Evolutionary conservation across 2,797 vertebrate species (phyloP).

Genomic region (Acanthurus leucopareius): DNA sequence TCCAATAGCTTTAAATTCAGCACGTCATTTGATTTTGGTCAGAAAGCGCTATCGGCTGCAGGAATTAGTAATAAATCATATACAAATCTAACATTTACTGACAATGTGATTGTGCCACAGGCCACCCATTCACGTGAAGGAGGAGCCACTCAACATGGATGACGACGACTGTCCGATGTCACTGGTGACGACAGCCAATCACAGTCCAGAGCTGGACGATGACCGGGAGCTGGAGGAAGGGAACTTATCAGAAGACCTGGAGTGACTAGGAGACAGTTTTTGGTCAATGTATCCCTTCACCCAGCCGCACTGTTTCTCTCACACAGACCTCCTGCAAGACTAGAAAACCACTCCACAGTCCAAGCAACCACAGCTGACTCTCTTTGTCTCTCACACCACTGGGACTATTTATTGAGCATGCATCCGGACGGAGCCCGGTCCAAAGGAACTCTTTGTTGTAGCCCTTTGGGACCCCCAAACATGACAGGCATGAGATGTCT

Average conservation of each 20-base stretch:
- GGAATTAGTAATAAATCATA: neutral
- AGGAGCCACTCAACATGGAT: conserved; percentile 97
- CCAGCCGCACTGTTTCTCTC: conserved; percentile 74
- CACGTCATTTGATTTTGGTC: conserved; percentile 11
- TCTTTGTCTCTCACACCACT: conserved; percentile 85
- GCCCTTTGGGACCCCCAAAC: conserved; percentile 93
- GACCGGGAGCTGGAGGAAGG: conserved; percentile 99
- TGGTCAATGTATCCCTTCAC: conserved; percentile 83
- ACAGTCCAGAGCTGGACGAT: conserved; percentile 98
- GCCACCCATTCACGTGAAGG: conserved; percentile 96
- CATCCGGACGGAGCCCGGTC: conserved; percentile 92
- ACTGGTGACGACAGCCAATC: conserved; percentile 98
- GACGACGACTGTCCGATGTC: conserved; percentile 99
- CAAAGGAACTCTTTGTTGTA: conserved; percentile 96
- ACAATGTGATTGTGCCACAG: conserved; percentile 76
- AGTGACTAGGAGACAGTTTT: conserved; percentile 87
- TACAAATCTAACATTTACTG: conserved; percentile 14
- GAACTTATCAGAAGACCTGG: conserved; percentile 98
- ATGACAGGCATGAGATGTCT: conserved; percentile 94
- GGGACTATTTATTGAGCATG: conserved; percentile 99
- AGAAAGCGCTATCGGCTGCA: neutral
- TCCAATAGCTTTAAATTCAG: conserved; percentile 10
- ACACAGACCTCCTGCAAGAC: conserved; percentile 77
- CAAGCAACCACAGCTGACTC: conserved; percentile 92
- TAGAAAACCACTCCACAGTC: conserved; percentile 91